These are phyloP conservation scores for Diabrotica virgifera DNA, from an alignment of 1,140 invertebrate genomes.

Conservation along the genomic window DNA sequence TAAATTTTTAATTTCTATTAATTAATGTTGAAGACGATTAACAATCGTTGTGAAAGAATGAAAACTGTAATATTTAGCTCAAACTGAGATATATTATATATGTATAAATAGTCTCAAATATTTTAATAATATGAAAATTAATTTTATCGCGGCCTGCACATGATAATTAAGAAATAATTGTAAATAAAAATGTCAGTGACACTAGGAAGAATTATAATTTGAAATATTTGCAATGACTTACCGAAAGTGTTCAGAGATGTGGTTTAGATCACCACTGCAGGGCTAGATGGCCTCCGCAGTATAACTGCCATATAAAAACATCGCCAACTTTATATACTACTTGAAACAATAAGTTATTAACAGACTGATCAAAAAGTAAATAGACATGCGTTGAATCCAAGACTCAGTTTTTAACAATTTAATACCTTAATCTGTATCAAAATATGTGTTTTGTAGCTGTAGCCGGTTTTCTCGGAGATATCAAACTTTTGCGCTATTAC, in stretches of 20 bases:
- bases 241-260: conserved; percentile 28
- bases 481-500: too few relatives aligned
- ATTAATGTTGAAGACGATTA: too few relatives aligned
- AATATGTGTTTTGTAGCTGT: conserved; percentile 2
- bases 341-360: conserved; percentile 27
- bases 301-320: conserved; percentile 27
- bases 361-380: conserved; percentile 31
- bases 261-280: conserved; percentile 26
- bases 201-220: background rate
- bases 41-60: too few relatives aligned
- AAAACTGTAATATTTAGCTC: too few relatives aligned
- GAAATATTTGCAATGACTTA: conserved; percentile 9
- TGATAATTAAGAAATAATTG: too few relatives aligned
- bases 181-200: background rate
- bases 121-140: background rate
- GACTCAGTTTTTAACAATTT: conserved; percentile 13
- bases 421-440: conserved; percentile 6
- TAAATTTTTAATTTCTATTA: too few relatives aligned
- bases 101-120: background rate
- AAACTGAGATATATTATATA: too few relatives aligned
- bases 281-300: conserved; percentile 32
- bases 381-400: conserved; percentile 25
- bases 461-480: background rate
- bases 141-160: background rate
- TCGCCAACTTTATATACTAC: conserved; percentile 28